Percentiles rank a stretch among this genome's conserved stretches.
Conservation (phyloP, 2,888 invertebrate genomes). For the Nysson spinosus region DNA sequence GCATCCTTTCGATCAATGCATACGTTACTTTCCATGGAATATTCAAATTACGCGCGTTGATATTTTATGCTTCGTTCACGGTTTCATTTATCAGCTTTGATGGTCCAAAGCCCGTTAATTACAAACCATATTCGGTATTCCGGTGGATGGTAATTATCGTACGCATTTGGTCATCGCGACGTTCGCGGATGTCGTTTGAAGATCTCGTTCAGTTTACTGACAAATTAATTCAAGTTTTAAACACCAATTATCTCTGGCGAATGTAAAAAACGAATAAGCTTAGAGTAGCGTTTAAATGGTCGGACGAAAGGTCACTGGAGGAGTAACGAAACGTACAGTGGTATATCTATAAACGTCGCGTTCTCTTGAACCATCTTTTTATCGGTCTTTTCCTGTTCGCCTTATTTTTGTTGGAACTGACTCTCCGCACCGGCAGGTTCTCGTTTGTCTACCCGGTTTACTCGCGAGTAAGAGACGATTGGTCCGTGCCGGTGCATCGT, state of each 20-base stretch:
- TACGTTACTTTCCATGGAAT: too few relatives aligned
- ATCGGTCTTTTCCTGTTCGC: conserved; percentile 8
- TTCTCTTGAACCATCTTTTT: conserved; percentile 16
- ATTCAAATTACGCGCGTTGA: too few relatives aligned
- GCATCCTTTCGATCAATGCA: too few relatives aligned
- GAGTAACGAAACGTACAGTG: conserved; percentile 1
- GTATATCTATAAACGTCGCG: conserved; percentile 22
- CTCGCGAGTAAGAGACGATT: conserved; percentile 37
- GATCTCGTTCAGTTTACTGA: too few relatives aligned
- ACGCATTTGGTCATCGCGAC: too few relatives aligned
- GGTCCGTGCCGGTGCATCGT: conserved; percentile 51
- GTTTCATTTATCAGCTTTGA: too few relatives aligned
- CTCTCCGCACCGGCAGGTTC: conserved; percentile 2
- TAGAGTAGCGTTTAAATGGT: neutral
- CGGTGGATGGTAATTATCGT: neutral
- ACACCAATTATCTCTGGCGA: neutral
- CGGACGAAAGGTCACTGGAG: conserved; percentile 13
- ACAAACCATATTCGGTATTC: neutral
- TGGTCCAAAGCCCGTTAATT: too few relatives aligned
- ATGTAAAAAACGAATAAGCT: neutral
- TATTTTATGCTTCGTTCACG: too few relatives aligned
- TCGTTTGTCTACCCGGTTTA: conserved; percentile 26
- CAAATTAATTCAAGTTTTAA: too few relatives aligned
- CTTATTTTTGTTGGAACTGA: conserved; percentile 13
- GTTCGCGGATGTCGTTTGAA: too few relatives aligned